Base-by-base conservation (phyloP, 2,797 vertebrate genomes). In the Netta rufina region DNA sequence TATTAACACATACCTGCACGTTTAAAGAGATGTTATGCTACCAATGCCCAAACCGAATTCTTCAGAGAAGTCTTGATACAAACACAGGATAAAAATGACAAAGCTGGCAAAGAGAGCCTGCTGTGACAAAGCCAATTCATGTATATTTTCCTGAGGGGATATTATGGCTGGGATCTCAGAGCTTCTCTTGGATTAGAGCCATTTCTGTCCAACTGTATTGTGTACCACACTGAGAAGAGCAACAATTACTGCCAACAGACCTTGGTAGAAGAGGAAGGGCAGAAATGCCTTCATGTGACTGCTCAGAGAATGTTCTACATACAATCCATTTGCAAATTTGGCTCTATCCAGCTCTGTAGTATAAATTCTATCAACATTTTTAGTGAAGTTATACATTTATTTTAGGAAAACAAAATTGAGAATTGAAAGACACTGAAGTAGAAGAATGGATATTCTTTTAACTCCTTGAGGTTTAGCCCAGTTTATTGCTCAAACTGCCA, bases 311-410 rank as follows among this genome's bases (percentile, higher is more conserved):
- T 19, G 32, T 60, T 86, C 67, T 74, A 41, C 15, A 41, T 32
- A 94, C 39, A 76, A 93, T 93, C 83, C 85, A 67, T 89, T 90
- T 96, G 80, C 84, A 58, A 27, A 61, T 66, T 92, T 87, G 80
- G 82, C 79, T 95, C 33, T 88, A 45, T 64, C 94, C 47, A 56
- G 60, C 70, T 84, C 33, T 66, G 53, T 36, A 90, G 65, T 39
- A 71, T 53, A 9, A 57, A 80, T 80, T 49, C 62, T 45, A 73
- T 53, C 13, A 36, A 10, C 32, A 51, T 62, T 28, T 58, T 36
- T 36, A 21, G 30, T 13, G 32, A 65, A 61, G 18, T 64, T 66
- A n/a, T 7, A 28, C 3, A 30, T 82, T 79, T 81, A 73, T 32
- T 87, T 64, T 13, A 62, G 32, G 2, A 6, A 13, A 39, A 11